Conservation (phyloP, 2,888 invertebrate species). For the Pristionchus mayeri region DNA sequence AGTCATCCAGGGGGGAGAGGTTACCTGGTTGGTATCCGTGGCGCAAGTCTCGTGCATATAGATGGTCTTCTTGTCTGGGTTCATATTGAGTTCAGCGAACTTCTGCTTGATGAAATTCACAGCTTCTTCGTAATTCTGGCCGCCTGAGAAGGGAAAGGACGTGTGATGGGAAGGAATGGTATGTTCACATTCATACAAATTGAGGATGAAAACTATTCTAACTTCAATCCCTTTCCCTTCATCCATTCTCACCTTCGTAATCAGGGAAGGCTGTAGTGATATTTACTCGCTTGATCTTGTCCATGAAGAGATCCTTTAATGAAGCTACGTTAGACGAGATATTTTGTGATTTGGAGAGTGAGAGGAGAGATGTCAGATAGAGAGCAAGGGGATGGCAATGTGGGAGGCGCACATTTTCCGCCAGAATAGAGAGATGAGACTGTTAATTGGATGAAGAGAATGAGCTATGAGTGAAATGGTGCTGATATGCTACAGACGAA, state of each 20-base stretch:
- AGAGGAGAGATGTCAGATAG: not conserved
- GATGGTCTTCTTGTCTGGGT: slow-evolving; percentile 97
- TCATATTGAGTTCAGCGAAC: slow-evolving; percentile 99
- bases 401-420: too few species aligned
- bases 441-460: not conserved
- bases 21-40: slow-evolving; percentile 48
- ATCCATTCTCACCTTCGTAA: slow-evolving; percentile 67
- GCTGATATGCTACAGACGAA: not conserved
- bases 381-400: not conserved
- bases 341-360: too few species aligned
- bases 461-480: not conserved
- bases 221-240: not conserved
- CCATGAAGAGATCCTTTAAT: slow-evolving; percentile 72
- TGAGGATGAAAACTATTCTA: not conserved
- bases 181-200: not conserved
- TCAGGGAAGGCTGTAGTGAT: slow-evolving; percentile 76
- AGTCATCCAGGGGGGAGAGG: too few species aligned
- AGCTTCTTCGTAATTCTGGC: slow-evolving; percentile 96
- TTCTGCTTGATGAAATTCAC: slow-evolving; percentile 99
- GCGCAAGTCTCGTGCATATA: slow-evolving; percentile 91
- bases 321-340: too few species aligned
- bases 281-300: slow-evolving; percentile 75
- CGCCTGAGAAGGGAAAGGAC: slow-evolving; percentile 81
- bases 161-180: slow-evolving; percentile 16
- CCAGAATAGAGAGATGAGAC: not conserved